Conservation (phyloP, 2,113 vertebrate species). For the Smithornis capensis region DNA sequence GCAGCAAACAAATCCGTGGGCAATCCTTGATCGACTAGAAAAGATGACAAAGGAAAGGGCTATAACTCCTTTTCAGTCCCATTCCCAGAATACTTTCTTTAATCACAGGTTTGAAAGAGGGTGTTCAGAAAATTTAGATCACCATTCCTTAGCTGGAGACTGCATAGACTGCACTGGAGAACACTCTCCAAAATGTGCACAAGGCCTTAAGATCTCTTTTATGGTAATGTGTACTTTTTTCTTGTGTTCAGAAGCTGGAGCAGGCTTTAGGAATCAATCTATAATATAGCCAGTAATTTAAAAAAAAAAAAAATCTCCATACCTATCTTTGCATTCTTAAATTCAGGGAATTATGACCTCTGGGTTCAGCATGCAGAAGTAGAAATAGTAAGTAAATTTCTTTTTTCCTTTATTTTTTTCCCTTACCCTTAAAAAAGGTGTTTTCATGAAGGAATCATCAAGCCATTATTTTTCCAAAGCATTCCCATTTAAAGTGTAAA, state of each 20-base stretch:
- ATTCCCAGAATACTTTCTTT: not conserved
- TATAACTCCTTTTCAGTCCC: not conserved
- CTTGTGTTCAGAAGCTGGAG: not conserved
- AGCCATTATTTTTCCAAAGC: not conserved
- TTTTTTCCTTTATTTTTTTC: not conserved
- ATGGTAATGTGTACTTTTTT: not conserved
- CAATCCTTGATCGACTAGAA: not conserved
- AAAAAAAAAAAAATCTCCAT: not conserved
- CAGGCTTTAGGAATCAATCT: not conserved
- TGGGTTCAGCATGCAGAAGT: not conserved
- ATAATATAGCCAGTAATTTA: not conserved
- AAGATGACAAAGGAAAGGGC: not conserved
- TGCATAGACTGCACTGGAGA: not conserved
- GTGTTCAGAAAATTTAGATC: not conserved
- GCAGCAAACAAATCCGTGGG: not conserved
- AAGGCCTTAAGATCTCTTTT: not conserved
- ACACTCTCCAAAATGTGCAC: not conserved
- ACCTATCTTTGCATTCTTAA: not conserved
- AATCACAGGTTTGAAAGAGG: not conserved
- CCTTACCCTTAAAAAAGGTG: not conserved
- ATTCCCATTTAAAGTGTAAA: not conserved
- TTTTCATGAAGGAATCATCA: not conserved
- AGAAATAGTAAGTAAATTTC: not conserved
- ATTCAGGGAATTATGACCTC: not conserved
- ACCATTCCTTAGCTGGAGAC: not conserved